Evolutionary conservation across 2,888 invertebrate genomes (phyloP).

Genomic region (Andrena dorsata): DNA sequence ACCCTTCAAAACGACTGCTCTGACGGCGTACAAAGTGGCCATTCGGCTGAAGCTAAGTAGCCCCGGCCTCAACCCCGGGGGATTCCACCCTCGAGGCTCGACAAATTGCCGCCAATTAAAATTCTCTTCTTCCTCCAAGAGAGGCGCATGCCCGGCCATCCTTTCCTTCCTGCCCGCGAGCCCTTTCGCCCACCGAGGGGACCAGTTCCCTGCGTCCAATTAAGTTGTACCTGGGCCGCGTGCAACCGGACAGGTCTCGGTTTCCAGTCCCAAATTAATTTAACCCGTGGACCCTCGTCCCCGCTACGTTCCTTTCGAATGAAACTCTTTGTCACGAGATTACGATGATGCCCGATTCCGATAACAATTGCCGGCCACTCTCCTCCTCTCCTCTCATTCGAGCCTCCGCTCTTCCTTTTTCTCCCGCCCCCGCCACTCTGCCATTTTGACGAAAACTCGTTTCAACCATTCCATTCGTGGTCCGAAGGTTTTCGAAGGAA

Average conservation of each 20-base stretch:
- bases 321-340: slow-evolving; percentile 58
- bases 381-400: neutral
- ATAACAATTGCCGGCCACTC: slow-evolving; percentile 25
- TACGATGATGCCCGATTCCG: slow-evolving; percentile 48
- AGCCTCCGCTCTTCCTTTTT: neutral
- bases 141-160: slow-evolving; percentile 60
- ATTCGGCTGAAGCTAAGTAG: slow-evolving; percentile 60
- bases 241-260: slow-evolving; percentile 54
- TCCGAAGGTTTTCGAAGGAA: too few relatives aligned
- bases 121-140: slow-evolving; percentile 71
- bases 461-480: neutral
- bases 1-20: slow-evolving; percentile 36
- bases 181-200: slow-evolving; percentile 60
- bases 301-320: slow-evolving; percentile 28
- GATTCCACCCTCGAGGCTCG: slow-evolving; percentile 61
- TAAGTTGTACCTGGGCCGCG: slow-evolving; percentile 80
- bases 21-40: slow-evolving; percentile 62
- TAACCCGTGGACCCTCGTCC: slow-evolving; percentile 40
- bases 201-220: slow-evolving; percentile 81
- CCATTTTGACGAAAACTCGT: neutral
- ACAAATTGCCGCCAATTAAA: slow-evolving; percentile 81
- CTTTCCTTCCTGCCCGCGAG: slow-evolving; percentile 41
- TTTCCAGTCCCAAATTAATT: slow-evolving; percentile 64
- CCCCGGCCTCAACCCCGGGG: slow-evolving; percentile 40
- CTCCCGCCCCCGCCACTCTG: neutral